phyloP scores from a whole-genome alignment of 1,140 invertebrate species.

The Drosophila rufa region DNA sequence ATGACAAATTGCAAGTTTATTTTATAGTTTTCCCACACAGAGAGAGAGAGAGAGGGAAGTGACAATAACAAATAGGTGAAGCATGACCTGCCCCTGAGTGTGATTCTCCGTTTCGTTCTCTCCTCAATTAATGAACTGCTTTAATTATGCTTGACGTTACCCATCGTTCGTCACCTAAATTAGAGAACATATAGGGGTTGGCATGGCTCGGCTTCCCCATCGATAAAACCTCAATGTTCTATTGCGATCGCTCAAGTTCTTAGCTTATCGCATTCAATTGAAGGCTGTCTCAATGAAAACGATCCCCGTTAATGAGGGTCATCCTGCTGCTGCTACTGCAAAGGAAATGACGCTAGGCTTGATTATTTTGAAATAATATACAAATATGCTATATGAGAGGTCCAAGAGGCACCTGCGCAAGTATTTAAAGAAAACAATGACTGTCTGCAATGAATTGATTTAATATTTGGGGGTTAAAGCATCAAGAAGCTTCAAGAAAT shows the following conservation, averaged over 20 bases:
- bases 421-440: too few species aligned
- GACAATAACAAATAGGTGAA: slow-evolving; percentile 27
- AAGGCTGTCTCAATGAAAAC: slow-evolving; percentile 28
- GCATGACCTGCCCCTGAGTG: slow-evolving; percentile 37
- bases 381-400: background rate
- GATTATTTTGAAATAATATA: background rate
- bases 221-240: slow-evolving; percentile 10
- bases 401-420: background rate
- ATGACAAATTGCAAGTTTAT: slow-evolving; percentile 20
- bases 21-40: background rate
- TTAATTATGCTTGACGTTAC: slow-evolving; percentile 50
- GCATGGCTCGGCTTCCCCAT: slow-evolving; percentile 5
- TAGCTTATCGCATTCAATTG: slow-evolving; percentile 50
- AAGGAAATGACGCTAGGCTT: background rate
- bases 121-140: slow-evolving; percentile 46
- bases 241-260: slow-evolving; percentile 19
- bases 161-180: slow-evolving; percentile 32
- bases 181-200: slow-evolving; percentile 6
- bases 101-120: slow-evolving; percentile 27
- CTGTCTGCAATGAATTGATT: background rate
- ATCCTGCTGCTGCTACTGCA: background rate
- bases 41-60: background rate
- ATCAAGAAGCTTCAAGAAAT: slow-evolving; percentile 2
- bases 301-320: slow-evolving; percentile 42
- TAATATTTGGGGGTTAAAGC: slow-evolving; percentile 2